Evolutionary conservation across 2,113 vertebrate genomes (phyloP).

Genomic region (Hystrix brachyura): DNA sequence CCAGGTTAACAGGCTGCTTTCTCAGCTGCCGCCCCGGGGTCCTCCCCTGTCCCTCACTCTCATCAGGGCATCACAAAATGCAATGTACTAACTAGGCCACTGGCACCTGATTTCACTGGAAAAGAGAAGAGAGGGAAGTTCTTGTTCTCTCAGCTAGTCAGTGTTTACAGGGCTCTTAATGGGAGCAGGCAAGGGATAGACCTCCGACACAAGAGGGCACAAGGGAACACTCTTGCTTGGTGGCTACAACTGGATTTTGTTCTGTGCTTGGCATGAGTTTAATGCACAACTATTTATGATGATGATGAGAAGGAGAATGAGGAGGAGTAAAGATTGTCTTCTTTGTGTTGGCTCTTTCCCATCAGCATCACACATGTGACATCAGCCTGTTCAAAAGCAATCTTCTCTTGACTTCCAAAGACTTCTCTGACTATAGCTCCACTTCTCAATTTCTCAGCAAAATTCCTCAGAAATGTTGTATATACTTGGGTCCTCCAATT

Average conservation of each 20-base stretch:
- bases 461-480: not conserved
- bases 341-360: not conserved
- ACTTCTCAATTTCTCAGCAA: not conserved
- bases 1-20: not conserved
- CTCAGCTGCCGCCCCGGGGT: not conserved
- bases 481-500: not conserved
- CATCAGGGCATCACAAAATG: fast-evolving
- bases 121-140: not conserved
- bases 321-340: not conserved
- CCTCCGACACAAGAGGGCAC: not conserved
- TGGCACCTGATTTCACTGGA: not conserved
- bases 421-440: not conserved
- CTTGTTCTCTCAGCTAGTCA: not conserved
- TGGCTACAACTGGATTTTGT: not conserved
- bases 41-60: not conserved
- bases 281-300: not conserved
- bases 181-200: not conserved
- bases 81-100: not conserved
- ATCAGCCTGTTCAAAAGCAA: not conserved
- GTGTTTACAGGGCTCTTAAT: not conserved
- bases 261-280: not conserved
- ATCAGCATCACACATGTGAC: not conserved
- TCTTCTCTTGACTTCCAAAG: not conserved
- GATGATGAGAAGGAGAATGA: too few relatives aligned
- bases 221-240: not conserved